Evolutionary conservation across 2,888 invertebrate genomes (phyloP).

Genomic region (Creontiades dilutus): DNA sequence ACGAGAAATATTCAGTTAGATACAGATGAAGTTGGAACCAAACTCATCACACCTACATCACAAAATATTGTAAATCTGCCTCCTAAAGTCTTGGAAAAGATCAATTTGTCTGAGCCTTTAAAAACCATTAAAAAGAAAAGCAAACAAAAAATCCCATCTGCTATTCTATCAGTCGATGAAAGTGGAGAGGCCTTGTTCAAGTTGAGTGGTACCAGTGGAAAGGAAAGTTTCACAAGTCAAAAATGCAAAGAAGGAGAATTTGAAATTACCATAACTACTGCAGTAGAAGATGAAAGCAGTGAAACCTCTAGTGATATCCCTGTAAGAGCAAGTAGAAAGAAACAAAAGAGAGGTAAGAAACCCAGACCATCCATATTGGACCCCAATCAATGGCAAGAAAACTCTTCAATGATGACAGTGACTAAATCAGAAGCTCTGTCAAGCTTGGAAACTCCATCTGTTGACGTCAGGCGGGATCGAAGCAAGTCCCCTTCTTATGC

Average conservation of each 20-base stretch:
- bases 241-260: slow-evolving; percentile 13
- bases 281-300: slow-evolving; percentile 64
- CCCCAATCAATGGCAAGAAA: slow-evolving; percentile 54
- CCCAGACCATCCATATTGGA: slow-evolving; percentile 60
- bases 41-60: too few species aligned
- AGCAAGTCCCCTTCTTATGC: slow-evolving; percentile 66
- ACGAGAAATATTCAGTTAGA: too few species aligned
- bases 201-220: background rate
- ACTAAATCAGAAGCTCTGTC: background rate
- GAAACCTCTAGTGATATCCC: slow-evolving; percentile 61
- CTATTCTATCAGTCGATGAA: background rate
- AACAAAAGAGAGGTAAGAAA: slow-evolving; percentile 51
- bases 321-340: slow-evolving; percentile 47
- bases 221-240: background rate
- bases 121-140: slow-evolving; percentile 13
- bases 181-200: background rate
- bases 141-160: background rate
- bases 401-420: background rate
- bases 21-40: too few species aligned
- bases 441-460: background rate
- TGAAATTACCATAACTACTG: slow-evolving; percentile 54
- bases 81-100: background rate
- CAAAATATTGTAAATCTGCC: background rate
- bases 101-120: background rate
- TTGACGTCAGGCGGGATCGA: background rate